Base-by-base conservation (phyloP, 1,140 invertebrate genomes). In the Drosophila kepulauana region DNA sequence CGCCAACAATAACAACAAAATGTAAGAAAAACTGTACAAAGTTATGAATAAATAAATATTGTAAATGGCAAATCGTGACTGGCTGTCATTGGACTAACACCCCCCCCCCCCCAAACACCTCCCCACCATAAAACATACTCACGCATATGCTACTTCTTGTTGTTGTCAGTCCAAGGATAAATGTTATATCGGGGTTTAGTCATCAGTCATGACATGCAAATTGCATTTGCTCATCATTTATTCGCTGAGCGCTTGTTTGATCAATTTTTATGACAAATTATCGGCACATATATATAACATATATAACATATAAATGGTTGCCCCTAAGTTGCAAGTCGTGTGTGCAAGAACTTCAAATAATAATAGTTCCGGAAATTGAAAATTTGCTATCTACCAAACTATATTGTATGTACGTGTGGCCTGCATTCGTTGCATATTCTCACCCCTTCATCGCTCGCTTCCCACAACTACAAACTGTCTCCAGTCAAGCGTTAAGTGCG, bases 211-310 rank as follows among this genome's bases (percentile, higher is more conserved):
- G 85, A 89, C 85, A 89, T 89, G 85, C 85, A 89, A 89, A 89
- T 89, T 89, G 81, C 81, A 85, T 82, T 82, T 80, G 79, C 68
- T 74, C 63, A 68, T 84, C 82, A 71, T 80, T 85, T 80, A 62
- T 41, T 72, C 68, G 71, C 20, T 25, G 20, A 25, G 20, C 20
- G 20, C 46, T 85, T 90, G 85, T 89, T 89, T 89, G 85, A 89
- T 89, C 85, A 89, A 89, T 89, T 89, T 90, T 88, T 81, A 90
- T 89, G 81, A 85, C 86, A 89, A 89, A 89, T 90, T 89, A 89
- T 81, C 86, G 41, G 49, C 54, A 8, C 43, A 69, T 15, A 46
- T 16, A n/a, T 20, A 8, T n/a, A 48, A 38, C 20, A 25, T 25
- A 4, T 3, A 25, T 25, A 4, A 25, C 20, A 25, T 25, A 45